phyloP scores from a whole-genome alignment of 2,113 vertebrate species.

The Bubalus kerabau region DNA sequence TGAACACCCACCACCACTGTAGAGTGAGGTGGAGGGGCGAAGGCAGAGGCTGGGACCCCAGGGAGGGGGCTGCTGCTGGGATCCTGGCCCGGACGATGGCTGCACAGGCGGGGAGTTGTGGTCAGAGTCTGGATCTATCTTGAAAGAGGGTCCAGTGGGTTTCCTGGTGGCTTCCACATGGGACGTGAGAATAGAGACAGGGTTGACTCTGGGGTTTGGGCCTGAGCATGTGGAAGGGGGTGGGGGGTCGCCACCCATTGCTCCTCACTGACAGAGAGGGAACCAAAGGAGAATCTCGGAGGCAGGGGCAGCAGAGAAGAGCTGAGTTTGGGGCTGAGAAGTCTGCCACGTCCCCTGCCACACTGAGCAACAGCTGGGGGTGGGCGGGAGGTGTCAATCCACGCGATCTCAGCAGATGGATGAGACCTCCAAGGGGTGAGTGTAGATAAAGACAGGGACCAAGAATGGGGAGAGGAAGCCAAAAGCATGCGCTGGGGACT shows the following conservation, averaged over 20 bases:
- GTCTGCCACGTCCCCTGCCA: fast-evolving
- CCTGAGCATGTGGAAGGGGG: neutral
- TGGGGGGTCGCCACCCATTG: neutral
- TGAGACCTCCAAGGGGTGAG: neutral
- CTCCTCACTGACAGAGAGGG: neutral
- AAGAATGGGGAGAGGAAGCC: neutral
- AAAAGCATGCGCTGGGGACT: neutral
- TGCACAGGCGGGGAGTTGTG: fast-evolving
- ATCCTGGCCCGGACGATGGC: neutral
- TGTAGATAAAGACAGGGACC: neutral
- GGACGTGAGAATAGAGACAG: fast-evolving
- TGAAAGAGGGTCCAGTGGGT: neutral
- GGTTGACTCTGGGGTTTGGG: neutral
- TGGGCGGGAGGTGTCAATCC: fast-evolving
- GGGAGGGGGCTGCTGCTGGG: neutral
- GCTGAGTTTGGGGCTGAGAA: neutral
- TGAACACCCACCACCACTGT: no score
- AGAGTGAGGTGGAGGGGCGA: neutral
- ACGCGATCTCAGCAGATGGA: fast-evolving
- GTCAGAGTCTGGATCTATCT: neutral
- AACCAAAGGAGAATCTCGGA: neutral
- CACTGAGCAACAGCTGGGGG: no score
- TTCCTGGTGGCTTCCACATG: neutral
- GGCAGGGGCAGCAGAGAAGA: neutral
- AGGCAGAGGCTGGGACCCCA: neutral